Evolutionary conservation across 2,797 vertebrate genomes (phyloP).

Genomic region (Antrozous pallidus): DNA sequence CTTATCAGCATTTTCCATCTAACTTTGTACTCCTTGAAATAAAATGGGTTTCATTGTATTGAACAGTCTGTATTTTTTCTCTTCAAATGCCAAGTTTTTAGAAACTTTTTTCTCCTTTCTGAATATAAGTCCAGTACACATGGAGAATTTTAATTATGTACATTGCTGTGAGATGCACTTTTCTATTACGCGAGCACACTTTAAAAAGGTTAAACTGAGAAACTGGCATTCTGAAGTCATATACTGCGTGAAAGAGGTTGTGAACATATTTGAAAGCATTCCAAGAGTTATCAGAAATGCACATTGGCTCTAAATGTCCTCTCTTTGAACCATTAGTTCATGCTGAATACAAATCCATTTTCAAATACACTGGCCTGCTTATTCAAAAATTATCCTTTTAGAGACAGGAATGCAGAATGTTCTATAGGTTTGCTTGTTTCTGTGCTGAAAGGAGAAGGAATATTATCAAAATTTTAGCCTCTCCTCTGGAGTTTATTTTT

Average conservation of each 20-base stretch:
- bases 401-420: neutral
- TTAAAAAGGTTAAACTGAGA: conserved; percentile 55
- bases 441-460: neutral
- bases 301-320: neutral
- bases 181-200: neutral
- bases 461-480: neutral
- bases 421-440: neutral
- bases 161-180: conserved; percentile 29
- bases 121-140: conserved; percentile 12
- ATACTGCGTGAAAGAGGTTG: neutral
- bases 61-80: conserved; percentile 40
- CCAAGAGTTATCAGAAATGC: conserved; percentile 23
- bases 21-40: conserved; percentile 58
- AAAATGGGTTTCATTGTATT: conserved; percentile 70
- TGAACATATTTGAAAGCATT: conserved; percentile 15
- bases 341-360: conserved; percentile 28
- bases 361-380: neutral
- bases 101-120: conserved; percentile 46
- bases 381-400: neutral
- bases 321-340: neutral
- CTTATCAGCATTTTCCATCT: conserved; percentile 62
- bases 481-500: neutral
- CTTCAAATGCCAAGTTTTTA: conserved; percentile 64
- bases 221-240: neutral
- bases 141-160: conserved; percentile 37